A percentile compares a stretch with the other conserved stretches of the same genome.
Evolutionary conservation across 1,140 invertebrate species (phyloP).

Genomic region (Papilio glaucus): DNA sequence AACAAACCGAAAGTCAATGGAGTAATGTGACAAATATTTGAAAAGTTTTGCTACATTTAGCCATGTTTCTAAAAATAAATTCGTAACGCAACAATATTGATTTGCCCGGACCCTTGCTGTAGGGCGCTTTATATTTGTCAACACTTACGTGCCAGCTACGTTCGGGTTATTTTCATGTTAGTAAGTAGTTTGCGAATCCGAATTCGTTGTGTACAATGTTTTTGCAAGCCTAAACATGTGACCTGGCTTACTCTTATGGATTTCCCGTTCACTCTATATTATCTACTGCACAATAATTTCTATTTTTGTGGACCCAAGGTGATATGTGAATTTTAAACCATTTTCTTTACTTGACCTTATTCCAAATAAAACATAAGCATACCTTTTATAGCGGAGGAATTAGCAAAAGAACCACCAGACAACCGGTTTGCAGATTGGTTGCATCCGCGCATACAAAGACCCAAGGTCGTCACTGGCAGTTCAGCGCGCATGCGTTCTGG

Average conservation of each 20-base stretch:
- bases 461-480: conserved; percentile 52
- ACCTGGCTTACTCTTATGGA: conserved; percentile 11
- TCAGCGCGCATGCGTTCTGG: conserved; percentile 65
- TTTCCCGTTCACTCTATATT: not conserved
- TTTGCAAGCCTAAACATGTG: conserved; percentile 13
- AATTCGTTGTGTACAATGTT: conserved; percentile 37
- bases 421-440: conserved; percentile 78
- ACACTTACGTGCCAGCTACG: conserved; percentile 47
- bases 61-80: conserved; percentile 26
- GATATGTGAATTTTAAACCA: not conserved
- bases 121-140: conserved; percentile 56
- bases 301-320: not conserved
- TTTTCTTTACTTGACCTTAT: not conserved
- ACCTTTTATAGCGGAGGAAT: conserved; percentile 66
- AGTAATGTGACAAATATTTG: no score
- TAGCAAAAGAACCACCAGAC: conserved; percentile 73
- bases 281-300: not conserved
- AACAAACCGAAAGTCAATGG: no score
- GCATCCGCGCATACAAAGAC: conserved; percentile 69
- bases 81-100: conserved; percentile 36
- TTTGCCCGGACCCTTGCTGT: conserved; percentile 29
- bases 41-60: no score
- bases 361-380: conserved; percentile 38
- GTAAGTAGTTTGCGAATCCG: conserved; percentile 49
- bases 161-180: conserved; percentile 58